Base-by-base conservation (phyloP, 2,797 vertebrate species). In the Coreius guichenoti region DNA sequence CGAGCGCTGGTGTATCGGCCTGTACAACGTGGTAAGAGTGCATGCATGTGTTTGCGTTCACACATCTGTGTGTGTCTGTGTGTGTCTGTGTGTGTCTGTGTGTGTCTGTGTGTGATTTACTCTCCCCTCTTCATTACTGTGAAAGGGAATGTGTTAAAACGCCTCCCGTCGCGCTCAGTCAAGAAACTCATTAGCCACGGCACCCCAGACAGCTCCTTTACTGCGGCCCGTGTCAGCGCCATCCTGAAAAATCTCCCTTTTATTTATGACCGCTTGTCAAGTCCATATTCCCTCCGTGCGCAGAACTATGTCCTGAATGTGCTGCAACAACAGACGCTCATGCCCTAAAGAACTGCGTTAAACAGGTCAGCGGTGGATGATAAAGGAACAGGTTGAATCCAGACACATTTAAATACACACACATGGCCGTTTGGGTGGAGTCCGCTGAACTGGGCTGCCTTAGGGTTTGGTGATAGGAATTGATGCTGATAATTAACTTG, bases 1-100 rank as follows among this genome's bases (percentile, higher is more conserved):
- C 91, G 98, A 99, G 90, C 96, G 98, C 89, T 99, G 98, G 98
- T 99, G 98, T 91, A 99, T 99, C 90, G 98, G 98, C 87, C 95
- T 99, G 86, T 99, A 99, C 93, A 99, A 99, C 12, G 98, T 99
- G 97, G 98, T 99, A 95, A 97, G 98, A 96, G 78, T 88, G 87
- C 51, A 86, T 83, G 58, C 69, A 45, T 36, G n/a, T 78, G 74
- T 69, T 45, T 51, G 72, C 45, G 31, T 84, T 68, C 65, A 33
- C 82, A 69, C 78, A 39, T 83, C 21, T 49, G 58, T 76, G 72
- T 13, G 6, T 68, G 58, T 29, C 26, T 29, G 49, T 16, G 51
- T 39, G 26, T 49, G 23, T n/a, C n/a, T n/a, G n/a, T n/a, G n/a
- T n/a, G n/a, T n/a, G n/a, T n/a, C n/a, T n/a, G n/a, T n/a, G 17